Percentiles rank a stretch among this genome's conserved stretches.
phyloP scores from a whole-genome alignment of 2,888 invertebrate genomes.

The Pelosia muscerda region DNA sequence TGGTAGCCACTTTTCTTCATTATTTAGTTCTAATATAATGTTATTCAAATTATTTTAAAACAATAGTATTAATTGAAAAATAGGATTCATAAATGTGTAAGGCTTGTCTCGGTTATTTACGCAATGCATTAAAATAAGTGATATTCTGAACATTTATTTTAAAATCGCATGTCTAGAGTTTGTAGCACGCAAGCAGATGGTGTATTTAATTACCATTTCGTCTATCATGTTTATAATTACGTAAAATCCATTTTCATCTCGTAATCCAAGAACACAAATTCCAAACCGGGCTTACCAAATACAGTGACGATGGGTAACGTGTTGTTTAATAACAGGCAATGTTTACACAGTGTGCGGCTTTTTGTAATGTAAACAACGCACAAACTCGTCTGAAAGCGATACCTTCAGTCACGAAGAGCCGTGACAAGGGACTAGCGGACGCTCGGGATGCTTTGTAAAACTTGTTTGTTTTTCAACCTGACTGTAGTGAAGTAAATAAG shows the following conservation, averaged over 20 bases:
- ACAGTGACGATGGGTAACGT: conserved; percentile 39
- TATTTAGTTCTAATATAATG: no score
- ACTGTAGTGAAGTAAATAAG: not conserved
- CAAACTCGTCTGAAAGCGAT: conserved; percentile 20
- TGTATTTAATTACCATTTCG: not conserved
- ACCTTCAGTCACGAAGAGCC: not conserved
- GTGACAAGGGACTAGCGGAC: not conserved
- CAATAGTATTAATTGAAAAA: not conserved
- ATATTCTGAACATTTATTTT: conserved; percentile 4
- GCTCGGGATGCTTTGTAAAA: not conserved
- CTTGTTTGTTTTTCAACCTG: not conserved
- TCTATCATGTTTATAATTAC: not conserved
- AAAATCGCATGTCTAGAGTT: not conserved
- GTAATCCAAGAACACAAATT: not conserved
- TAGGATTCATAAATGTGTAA: not conserved
- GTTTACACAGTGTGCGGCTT: conserved; percentile 64
- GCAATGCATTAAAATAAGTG: not conserved
- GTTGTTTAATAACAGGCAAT: conserved; percentile 42
- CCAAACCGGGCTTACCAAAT: conserved; percentile 25
- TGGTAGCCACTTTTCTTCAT: no score
- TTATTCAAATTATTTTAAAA: not conserved
- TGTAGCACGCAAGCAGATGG: not conserved
- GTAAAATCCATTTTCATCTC: not conserved
- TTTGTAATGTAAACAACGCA: conserved; percentile 67
- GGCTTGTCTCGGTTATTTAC: not conserved